Base-by-base conservation (phyloP, 1,140 invertebrate species). In the Riptortus pedestris region DNA sequence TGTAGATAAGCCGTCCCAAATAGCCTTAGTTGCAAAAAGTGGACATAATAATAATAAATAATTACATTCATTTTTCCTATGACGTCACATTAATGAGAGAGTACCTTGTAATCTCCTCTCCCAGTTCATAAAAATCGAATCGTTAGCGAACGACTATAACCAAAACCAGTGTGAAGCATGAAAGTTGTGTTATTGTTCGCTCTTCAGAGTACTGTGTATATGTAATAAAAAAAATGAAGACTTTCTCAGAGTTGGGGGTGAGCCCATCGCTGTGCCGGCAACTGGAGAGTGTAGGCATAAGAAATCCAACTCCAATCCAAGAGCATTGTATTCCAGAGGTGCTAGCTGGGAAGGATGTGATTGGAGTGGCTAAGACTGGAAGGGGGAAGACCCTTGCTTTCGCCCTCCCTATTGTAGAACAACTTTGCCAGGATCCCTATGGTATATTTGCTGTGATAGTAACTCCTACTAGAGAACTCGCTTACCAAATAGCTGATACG, bases 341-440 rank as follows among this genome's bases (percentile, higher is more conserved):
- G 69, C 74, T 97, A 48, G 69, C 78, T 67, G 92, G 92, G 0
- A 78, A 83, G 70, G 91, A 98, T 79, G 88, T 93, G 62, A 93
- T 98, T 71, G 95, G 93, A 16, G 87, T 93, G 69, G 93, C 94
- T 1, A 94, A 97, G 79, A 98, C 96, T 33, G 96, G 96, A 22
- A 96, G 93, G 62, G 96, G 96, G 33, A 99, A 99, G 81, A 98
- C 96, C 4, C 85, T 96, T 71, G 91, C 95, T 0, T 99, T 98
- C 83, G 93, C 91, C 3, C 72, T 99, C 20, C 96, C 96, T 0
- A 94, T 99, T 71, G 74, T 99, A 58, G 91, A 98, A 74, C 84
- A 86, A 68, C 77, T 98, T 16, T 85, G 90, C 66, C 86, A 94
- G 72, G 93, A 93, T 73, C 94, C 95, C 0, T 93, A 93, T 75